These are phyloP conservation scores for Drepana falcataria DNA, from an alignment of 2,888 invertebrate species.

Conservation along the genomic window DNA sequence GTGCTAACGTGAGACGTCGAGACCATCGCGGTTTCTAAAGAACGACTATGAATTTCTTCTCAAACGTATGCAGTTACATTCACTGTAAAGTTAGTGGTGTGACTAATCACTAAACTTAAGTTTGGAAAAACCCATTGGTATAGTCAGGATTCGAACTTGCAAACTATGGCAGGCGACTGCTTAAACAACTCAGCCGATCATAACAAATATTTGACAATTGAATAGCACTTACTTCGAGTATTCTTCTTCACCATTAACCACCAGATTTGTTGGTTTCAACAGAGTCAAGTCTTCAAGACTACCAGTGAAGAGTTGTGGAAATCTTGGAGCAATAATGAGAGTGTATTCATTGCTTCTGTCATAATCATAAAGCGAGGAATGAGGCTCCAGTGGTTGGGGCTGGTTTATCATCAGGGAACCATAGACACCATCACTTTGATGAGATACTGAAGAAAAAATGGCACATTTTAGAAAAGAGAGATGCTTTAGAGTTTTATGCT, in stretches of 20 bases:
- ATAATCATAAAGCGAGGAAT: slow-evolving; percentile 60
- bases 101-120: too few species aligned
- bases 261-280: slow-evolving; percentile 54
- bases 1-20: too few species aligned
- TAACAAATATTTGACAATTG: too few species aligned
- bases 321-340: slow-evolving; percentile 70
- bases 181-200: too few species aligned
- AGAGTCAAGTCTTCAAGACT: slow-evolving; percentile 50
- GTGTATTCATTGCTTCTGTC: slow-evolving; percentile 67
- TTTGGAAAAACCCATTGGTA: too few species aligned
- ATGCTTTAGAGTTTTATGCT: too few species aligned
- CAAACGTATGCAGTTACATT: too few species aligned
- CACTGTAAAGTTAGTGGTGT: too few species aligned
- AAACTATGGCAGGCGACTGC: too few species aligned
- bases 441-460: slow-evolving; percentile 63
- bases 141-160: too few species aligned
- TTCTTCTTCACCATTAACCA: slow-evolving; percentile 49
- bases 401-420: slow-evolving; percentile 79
- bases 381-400: slow-evolving; percentile 59
- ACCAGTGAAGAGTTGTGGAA: slow-evolving; percentile 77
- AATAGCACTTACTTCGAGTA: slow-evolving; percentile 49
- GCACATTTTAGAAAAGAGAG: neutral
- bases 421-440: slow-evolving; percentile 79
- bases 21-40: too few species aligned
- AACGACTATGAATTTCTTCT: too few species aligned